Conservation (phyloP, 2,797 vertebrate genomes). For the Neosilurus hyrtlii region DNA sequence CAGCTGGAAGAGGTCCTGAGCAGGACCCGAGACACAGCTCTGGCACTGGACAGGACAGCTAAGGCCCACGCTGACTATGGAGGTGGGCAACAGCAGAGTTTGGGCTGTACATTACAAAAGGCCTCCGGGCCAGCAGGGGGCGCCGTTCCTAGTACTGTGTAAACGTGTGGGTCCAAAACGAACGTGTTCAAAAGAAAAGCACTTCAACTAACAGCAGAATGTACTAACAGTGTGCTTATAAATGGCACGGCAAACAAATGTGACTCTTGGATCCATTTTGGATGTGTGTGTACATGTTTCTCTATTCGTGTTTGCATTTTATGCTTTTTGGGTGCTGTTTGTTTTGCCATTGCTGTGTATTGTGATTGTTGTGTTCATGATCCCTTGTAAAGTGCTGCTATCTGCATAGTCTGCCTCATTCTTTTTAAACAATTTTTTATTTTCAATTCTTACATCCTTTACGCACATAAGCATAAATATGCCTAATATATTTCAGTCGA, state of each 20-base stretch:
- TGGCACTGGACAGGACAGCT: conserved; percentile 80
- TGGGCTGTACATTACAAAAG: conserved; percentile 73
- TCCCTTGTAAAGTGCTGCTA: conserved; percentile 61
- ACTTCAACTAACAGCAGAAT: conserved; percentile 64
- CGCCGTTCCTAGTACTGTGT: conserved; percentile 66
- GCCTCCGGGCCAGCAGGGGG: conserved; percentile 77
- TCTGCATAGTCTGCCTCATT: conserved; percentile 63
- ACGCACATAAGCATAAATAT: conserved; percentile 18
- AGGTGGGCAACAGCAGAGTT: conserved; percentile 91
- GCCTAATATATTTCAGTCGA: conserved; percentile 26
- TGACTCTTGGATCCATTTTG: conserved; percentile 58
- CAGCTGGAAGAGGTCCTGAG: conserved; percentile 88
- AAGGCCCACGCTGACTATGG: conserved; percentile 77
- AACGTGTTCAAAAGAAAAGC: conserved; percentile 25
- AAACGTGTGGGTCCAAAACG: conserved; percentile 60
- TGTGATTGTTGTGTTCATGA: conserved; percentile 65
- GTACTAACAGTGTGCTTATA: conserved; percentile 30
- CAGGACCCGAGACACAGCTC: conserved; percentile 81
- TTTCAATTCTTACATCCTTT: conserved; percentile 31
- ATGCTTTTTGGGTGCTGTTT: conserved; percentile 64
- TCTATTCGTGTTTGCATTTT: conserved; percentile 66
- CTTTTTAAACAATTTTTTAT: not conserved
- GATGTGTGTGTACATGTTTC: conserved; percentile 54
- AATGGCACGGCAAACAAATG: conserved; percentile 49
- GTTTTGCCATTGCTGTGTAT: conserved; percentile 68